A percentile compares a stretch with the other conserved stretches of the same genome.
These are phyloP conservation scores for Melanaphis sacchari DNA, from an alignment of 1,140 invertebrate genomes.

Conservation along the genomic window DNA sequence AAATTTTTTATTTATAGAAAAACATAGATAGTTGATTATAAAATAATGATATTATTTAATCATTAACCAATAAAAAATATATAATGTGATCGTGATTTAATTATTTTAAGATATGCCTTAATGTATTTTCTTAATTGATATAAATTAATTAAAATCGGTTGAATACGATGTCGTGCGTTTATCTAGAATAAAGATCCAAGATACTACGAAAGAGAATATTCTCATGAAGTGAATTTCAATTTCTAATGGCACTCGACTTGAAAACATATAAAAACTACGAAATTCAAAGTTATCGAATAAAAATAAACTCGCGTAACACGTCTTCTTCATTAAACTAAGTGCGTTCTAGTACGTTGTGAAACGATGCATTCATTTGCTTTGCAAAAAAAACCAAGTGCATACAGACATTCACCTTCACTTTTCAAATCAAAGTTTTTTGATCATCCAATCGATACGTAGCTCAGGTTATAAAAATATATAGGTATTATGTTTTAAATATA, in stretches of 20 bases:
- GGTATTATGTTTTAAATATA: background rate
- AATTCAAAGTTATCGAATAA: background rate
- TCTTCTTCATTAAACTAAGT: slow-evolving; percentile 10
- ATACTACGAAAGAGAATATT: background rate
- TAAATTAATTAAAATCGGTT: slow-evolving; percentile 12
- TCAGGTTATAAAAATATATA: background rate
- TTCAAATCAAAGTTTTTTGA: background rate
- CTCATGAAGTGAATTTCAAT: background rate
- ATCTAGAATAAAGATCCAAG: background rate
- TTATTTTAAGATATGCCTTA: background rate
- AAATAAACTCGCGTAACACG: background rate
- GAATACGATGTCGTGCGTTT: background rate
- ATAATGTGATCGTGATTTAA: background rate
- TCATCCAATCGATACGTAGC: background rate
- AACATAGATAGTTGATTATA: background rate
- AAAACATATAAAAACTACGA: background rate
- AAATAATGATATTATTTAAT: too few species aligned
- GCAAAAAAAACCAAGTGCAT: background rate
- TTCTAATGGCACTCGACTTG: background rate
- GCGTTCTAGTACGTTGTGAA: background rate
- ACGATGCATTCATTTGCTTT: background rate
- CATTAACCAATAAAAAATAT: too few species aligned
- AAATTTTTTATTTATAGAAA: background rate
- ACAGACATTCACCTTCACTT: background rate
- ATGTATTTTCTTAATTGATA: background rate